Evolutionary conservation across 2,888 invertebrate genomes (phyloP).

Genomic region (Bembecia ichneumoniformis): DNA sequence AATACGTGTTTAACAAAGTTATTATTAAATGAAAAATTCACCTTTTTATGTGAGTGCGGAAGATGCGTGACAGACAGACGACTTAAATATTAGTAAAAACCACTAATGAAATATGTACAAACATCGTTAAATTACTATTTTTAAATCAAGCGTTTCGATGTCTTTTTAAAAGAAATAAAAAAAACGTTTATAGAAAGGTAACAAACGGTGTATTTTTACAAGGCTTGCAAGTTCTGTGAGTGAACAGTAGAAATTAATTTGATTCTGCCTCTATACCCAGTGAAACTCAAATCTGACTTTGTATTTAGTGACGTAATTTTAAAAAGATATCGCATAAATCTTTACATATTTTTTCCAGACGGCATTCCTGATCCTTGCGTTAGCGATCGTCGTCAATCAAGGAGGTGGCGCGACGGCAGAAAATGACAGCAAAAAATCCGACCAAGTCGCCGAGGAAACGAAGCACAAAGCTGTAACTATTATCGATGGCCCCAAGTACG

Average conservation of each 20-base stretch:
- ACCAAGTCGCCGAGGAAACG: slow-evolving; percentile 55
- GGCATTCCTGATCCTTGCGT: slow-evolving; percentile 61
- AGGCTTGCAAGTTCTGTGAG: too few relatives aligned
- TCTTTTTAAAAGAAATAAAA: too few relatives aligned
- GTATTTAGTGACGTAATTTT: too few relatives aligned
- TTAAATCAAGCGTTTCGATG: too few relatives aligned
- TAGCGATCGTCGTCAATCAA: slow-evolving; percentile 59
- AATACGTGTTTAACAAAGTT: not conserved
- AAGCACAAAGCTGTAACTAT: slow-evolving; percentile 43
- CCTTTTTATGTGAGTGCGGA: not conserved
- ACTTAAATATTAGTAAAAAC: not conserved
- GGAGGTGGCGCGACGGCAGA: slow-evolving; percentile 43
- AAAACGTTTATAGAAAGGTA: too few relatives aligned
- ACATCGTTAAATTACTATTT: not conserved
- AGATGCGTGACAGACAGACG: not conserved
- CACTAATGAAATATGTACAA: slow-evolving; percentile 8
- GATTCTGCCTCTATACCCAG: too few relatives aligned
- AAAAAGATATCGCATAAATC: too few relatives aligned
- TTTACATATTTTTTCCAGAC: slow-evolving; percentile 34
- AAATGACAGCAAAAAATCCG: slow-evolving; percentile 27
- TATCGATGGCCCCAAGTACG: slow-evolving; percentile 42
- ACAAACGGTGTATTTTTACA: too few relatives aligned
- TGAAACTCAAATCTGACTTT: too few relatives aligned
- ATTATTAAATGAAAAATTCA: not conserved
- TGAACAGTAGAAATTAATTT: too few relatives aligned